Conservation (phyloP, 2,113 vertebrate species). For the Elephantulus edwardii region DNA sequence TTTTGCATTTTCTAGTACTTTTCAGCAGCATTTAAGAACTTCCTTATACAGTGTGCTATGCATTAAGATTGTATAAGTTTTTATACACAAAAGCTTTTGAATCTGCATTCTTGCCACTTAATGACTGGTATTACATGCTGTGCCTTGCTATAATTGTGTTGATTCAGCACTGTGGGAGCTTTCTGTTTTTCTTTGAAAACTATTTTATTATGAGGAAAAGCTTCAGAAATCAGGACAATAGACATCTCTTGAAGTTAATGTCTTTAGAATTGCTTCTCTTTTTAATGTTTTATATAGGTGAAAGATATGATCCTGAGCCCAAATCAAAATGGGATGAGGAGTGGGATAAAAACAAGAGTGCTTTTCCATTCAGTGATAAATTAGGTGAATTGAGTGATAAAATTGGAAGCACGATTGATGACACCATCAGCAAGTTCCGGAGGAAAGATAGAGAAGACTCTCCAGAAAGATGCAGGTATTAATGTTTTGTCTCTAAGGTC, state of each 20-base stretch:
- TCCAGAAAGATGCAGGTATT: slow-evolving; percentile 95
- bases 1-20: slow-evolving; percentile 56
- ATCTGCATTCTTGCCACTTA: slow-evolving; percentile 74
- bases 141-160: slow-evolving; percentile 64
- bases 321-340: slow-evolving; percentile 96
- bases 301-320: slow-evolving; percentile 92
- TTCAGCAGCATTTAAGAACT: slow-evolving; percentile 30
- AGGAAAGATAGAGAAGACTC: slow-evolving; percentile 97
- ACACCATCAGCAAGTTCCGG: slow-evolving; percentile 96
- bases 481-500: slow-evolving; percentile 12
- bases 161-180: slow-evolving; percentile 74
- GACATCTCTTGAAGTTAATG: slow-evolving; percentile 37
- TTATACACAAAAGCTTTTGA: slow-evolving; percentile 71
- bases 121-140: slow-evolving; percentile 71
- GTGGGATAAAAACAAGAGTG: slow-evolving; percentile 93
- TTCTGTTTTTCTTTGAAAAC: slow-evolving; percentile 74
- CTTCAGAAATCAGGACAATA: slow-evolving; percentile 56
- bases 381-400: slow-evolving; percentile 96
- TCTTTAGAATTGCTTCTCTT: slow-evolving; percentile 67
- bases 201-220: slow-evolving; percentile 60
- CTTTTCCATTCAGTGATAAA: slow-evolving; percentile 97
- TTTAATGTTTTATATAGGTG: slow-evolving; percentile 83
- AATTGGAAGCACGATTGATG: slow-evolving; percentile 98
- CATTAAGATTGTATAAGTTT: slow-evolving; percentile 49
- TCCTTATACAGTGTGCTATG: slow-evolving; percentile 40